A percentile compares a stretch with the other conserved stretches of the same genome.
Conservation (phyloP, 1,140 invertebrate genomes). For the Drosophila oshimai region DNA sequence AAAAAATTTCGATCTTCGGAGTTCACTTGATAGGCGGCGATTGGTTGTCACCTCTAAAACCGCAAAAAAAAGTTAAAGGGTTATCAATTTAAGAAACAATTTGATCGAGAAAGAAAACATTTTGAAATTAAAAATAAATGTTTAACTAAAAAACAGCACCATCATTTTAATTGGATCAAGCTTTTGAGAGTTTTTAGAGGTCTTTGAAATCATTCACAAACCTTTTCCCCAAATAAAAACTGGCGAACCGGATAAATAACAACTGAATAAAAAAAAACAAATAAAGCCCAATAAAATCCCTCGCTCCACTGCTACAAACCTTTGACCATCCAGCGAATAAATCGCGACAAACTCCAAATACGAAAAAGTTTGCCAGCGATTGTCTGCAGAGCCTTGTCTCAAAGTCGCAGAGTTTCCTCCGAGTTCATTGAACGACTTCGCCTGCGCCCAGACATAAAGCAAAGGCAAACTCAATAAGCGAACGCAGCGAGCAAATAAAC, state of each 20-base stretch:
- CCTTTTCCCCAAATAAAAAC: too few relatives aligned
- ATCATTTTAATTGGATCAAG: too few relatives aligned
- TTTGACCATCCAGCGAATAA: neutral
- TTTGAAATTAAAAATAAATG: too few relatives aligned
- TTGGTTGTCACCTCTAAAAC: too few relatives aligned
- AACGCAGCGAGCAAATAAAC: constrained; percentile 73
- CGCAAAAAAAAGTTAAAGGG: too few relatives aligned
- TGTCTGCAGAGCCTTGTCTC: constrained; percentile 26
- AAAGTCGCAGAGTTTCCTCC: constrained; percentile 23
- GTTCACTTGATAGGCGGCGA: too few relatives aligned
- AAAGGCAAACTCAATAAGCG: constrained; percentile 72
- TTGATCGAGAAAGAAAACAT: too few relatives aligned
- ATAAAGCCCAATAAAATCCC: neutral
- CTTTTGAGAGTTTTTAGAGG: too few relatives aligned
- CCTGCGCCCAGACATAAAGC: constrained; percentile 41
- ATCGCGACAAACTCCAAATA: constrained; percentile 27
- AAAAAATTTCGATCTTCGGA: too few relatives aligned
- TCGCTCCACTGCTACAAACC: neutral
- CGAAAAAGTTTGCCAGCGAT: constrained; percentile 27
- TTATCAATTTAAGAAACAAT: too few relatives aligned
- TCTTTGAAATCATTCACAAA: too few relatives aligned
- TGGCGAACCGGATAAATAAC: neutral
- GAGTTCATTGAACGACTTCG: constrained; percentile 76
- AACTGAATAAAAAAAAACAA: neutral
- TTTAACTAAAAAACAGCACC: too few relatives aligned